A percentile compares a stretch with the other conserved stretches of the same genome.
These are phyloP conservation scores for Drosophila azteca DNA, from an alignment of 1,140 invertebrate genomes.

Conservation along the genomic window DNA sequence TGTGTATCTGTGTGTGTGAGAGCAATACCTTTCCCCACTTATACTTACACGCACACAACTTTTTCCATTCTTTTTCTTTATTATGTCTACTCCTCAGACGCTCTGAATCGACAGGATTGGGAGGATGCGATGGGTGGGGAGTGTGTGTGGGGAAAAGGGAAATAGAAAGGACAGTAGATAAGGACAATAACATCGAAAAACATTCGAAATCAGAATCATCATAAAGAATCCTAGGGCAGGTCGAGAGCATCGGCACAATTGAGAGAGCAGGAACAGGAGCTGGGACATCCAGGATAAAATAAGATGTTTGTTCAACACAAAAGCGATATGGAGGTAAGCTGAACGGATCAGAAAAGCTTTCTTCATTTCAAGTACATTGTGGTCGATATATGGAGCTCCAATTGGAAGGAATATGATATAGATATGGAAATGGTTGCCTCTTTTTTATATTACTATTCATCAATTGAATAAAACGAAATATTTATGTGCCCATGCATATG, in stretches of 20 bases:
- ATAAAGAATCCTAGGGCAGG: constrained; percentile 34
- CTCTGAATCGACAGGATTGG: constrained; percentile 26
- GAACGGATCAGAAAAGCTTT: no score
- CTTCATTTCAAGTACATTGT: no score
- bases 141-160: constrained; percentile 3
- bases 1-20: constrained; percentile 22
- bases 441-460: no score
- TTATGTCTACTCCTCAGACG: constrained; percentile 64
- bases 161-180: constrained; percentile 9
- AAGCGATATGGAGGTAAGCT: no score
- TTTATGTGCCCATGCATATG: neutral
- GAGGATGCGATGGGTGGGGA: neutral
- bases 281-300: no score
- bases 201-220: constrained; percentile 17
- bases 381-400: neutral
- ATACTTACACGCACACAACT: constrained; percentile 37
- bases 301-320: no score
- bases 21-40: neutral
- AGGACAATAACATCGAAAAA: constrained; percentile 21
- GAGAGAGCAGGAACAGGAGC: no score
- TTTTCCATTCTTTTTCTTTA: constrained; percentile 59
- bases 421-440: neutral
- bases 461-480: neutral
- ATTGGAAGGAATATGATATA: neutral
- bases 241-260: neutral